Percentiles rank a stretch among this genome's conserved stretches.
These are phyloP conservation scores for Clarias pachynema DNA, from an alignment of 2,797 vertebrate genomes.

Conservation along the genomic window DNA sequence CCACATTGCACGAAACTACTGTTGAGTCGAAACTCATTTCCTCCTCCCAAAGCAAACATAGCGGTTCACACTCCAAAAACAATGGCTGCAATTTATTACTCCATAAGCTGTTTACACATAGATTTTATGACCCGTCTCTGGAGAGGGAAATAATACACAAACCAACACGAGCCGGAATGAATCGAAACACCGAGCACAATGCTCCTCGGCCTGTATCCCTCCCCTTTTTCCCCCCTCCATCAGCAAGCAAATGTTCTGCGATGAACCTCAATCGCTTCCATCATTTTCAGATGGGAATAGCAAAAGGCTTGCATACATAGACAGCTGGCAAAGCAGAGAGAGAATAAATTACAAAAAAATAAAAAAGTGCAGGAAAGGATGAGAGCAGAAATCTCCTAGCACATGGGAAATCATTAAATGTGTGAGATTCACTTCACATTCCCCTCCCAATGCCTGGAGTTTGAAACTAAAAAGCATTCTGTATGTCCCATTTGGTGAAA, in stretches of 20 bases:
- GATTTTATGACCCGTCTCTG: slow-evolving; percentile 60
- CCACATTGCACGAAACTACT: slow-evolving; percentile 27
- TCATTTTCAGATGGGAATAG: slow-evolving; percentile 28
- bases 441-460: not conserved
- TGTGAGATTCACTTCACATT: slow-evolving; percentile 23
- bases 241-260: slow-evolving; percentile 25
- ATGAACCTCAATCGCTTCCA: slow-evolving; percentile 30
- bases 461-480: slow-evolving; percentile 6
- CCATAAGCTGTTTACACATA: slow-evolving; percentile 63
- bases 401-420: slow-evolving; percentile 37
- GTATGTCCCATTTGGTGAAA: slow-evolving; percentile 18
- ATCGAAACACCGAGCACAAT: slow-evolving; percentile 3
- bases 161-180: slow-evolving; percentile 6
- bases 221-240: not conserved
- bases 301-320: not conserved
- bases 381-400: slow-evolving; percentile 12
- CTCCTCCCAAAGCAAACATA: slow-evolving; percentile 31
- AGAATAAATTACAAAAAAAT: not conserved
- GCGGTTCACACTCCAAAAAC: slow-evolving; percentile 34
- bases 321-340: slow-evolving; percentile 24
- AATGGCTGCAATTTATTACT: slow-evolving; percentile 58
- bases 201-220: slow-evolving; percentile 3
- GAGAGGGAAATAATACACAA: slow-evolving; percentile 44
- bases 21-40: slow-evolving; percentile 40
- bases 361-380: slow-evolving; percentile 21